These are phyloP conservation scores for Gouania willdenowi DNA, from an alignment of 2,797 vertebrate species.

Conservation along the genomic window DNA sequence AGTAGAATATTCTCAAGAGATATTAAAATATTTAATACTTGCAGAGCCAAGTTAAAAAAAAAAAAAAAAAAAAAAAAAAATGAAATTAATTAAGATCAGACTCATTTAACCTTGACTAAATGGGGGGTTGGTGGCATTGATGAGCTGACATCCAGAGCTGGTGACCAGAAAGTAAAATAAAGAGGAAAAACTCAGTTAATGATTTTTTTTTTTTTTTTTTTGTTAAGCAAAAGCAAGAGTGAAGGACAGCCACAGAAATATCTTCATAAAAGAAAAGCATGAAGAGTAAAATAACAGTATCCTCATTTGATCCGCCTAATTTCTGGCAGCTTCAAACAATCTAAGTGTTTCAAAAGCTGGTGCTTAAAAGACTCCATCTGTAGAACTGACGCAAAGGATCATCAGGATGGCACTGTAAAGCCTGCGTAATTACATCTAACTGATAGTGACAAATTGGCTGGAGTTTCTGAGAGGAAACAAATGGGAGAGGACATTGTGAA, in stretches of 20 bases:
- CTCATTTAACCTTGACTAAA: constrained; percentile 28
- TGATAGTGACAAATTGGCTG: constrained; percentile 56
- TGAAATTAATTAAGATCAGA: no score
- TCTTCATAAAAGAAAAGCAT: constrained; percentile 1
- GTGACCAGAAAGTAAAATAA: constrained; percentile 14
- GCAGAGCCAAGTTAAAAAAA: neutral
- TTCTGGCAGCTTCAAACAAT: constrained; percentile 28
- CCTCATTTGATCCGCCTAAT: constrained; percentile 4
- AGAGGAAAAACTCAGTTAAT: neutral
- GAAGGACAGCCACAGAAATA: constrained; percentile 6
- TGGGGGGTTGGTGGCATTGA: neutral
- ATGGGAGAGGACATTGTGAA: constrained; percentile 17
- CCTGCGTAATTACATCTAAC: constrained; percentile 41
- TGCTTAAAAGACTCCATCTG: constrained; percentile 50
- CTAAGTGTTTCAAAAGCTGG: constrained; percentile 42
- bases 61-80: no score
- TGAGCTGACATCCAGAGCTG: neutral
- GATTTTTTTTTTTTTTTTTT: no score
- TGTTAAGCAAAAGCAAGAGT: neutral
- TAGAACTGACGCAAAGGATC: constrained; percentile 48
- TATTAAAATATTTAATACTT: neutral
- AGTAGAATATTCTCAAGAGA: neutral
- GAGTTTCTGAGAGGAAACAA: constrained; percentile 36
- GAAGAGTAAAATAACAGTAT: neutral
- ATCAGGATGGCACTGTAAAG: constrained; percentile 39